Conservation (phyloP, 2,888 invertebrate genomes). For the Flexamia atlantica region DNA sequence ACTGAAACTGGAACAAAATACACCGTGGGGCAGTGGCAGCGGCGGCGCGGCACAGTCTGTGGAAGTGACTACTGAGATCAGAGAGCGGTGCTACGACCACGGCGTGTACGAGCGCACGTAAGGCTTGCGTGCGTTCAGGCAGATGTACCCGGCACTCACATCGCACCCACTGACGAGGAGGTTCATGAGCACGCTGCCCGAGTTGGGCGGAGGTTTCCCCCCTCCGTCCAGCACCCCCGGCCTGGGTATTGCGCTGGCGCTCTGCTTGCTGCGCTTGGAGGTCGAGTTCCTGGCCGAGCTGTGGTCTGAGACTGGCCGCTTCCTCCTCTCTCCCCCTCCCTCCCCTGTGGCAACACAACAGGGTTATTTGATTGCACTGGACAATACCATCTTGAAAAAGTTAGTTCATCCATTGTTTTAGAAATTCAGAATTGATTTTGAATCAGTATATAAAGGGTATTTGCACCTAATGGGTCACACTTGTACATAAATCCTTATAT, state of each 20-base stretch:
- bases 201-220: conserved; percentile 74
- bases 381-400: too few relatives aligned
- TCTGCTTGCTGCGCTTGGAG: conserved; percentile 61
- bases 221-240: conserved; percentile 63
- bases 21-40: neutral
- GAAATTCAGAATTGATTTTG: too few relatives aligned
- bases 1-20: conserved; percentile 29
- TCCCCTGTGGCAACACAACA: neutral
- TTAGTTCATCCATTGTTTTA: too few relatives aligned
- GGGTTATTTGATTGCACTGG: neutral
- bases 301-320: conserved; percentile 59
- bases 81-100: conserved; percentile 55
- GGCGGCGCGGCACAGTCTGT: conserved; percentile 30
- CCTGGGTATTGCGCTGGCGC: conserved; percentile 59
- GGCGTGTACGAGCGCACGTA: conserved; percentile 59
- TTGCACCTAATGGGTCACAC: too few relatives aligned
- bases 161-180: conserved; percentile 97
- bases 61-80: conserved; percentile 30
- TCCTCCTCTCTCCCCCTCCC: conserved; percentile 64
- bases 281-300: conserved; percentile 33
- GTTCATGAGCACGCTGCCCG: conserved; percentile 92
- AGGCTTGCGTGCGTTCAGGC: conserved; percentile 80
- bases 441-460: too few relatives aligned
- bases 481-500: too few relatives aligned
- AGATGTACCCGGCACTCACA: conserved; percentile 94